Evolutionary conservation across 2,888 invertebrate species (phyloP).

Genomic region (Halictus quadricinctus): DNA sequence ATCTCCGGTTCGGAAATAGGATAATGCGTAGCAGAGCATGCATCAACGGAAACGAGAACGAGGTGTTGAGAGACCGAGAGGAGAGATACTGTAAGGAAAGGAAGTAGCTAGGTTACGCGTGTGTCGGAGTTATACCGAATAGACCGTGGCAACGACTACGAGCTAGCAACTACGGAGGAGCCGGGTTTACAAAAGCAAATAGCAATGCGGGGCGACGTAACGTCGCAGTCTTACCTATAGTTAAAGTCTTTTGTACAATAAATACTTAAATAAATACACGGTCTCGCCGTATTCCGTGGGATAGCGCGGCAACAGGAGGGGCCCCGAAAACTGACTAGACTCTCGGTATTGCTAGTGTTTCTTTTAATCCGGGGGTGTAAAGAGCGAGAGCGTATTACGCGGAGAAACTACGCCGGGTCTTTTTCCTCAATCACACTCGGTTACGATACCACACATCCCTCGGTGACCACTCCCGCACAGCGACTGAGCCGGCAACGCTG

Average conservation of each 20-base stretch:
- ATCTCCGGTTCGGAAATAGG: neutral
- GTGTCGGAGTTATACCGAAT: neutral
- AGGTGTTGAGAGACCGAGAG: neutral
- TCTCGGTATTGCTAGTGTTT: slow-evolving; percentile 39
- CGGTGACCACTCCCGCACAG: slow-evolving; percentile 82
- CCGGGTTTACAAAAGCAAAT: slow-evolving; percentile 3
- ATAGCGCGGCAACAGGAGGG: slow-evolving; percentile 51
- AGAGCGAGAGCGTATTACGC: slow-evolving; percentile 64
- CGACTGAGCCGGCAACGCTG: slow-evolving; percentile 81
- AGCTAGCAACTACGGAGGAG: neutral
- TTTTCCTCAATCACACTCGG: slow-evolving; percentile 77
- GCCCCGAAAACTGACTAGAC: slow-evolving; percentile 60
- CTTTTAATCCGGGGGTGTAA: slow-evolving; percentile 43
- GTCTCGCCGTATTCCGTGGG: slow-evolving; percentile 46
- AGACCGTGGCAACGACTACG: neutral
- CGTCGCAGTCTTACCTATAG: slow-evolving; percentile 73
- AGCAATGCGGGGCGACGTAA: slow-evolving; percentile 20
- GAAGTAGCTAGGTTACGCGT: neutral
- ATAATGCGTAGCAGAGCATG: neutral
- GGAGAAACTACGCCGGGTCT: slow-evolving; percentile 71
- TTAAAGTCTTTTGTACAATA: slow-evolving; percentile 80
- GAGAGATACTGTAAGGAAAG: neutral
- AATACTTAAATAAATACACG: slow-evolving; percentile 78
- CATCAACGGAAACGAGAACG: neutral
- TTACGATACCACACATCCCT: slow-evolving; percentile 80